phyloP scores from a whole-genome alignment of 2,888 invertebrate species.

The Sphaeridia pumilis region DNA sequence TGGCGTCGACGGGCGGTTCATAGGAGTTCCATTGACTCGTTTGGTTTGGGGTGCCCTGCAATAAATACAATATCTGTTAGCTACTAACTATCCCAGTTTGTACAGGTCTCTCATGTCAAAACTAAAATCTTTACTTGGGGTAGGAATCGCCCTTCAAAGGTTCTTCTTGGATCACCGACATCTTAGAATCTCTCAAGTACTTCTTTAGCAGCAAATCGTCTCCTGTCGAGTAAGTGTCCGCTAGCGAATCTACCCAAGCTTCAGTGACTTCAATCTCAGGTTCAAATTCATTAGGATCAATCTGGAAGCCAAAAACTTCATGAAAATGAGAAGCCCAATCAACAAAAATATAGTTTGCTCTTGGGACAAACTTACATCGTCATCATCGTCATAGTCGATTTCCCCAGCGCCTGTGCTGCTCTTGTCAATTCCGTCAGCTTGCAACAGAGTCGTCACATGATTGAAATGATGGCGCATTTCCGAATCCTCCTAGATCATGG shows the following conservation, averaged over 20 bases:
- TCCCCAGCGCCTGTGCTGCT: conserved; percentile 25
- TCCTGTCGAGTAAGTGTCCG: conserved; percentile 18
- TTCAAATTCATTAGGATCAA: conserved; percentile 31
- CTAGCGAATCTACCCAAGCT: conserved; percentile 24
- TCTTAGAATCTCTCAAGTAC: conserved; percentile 18
- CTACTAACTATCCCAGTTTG: no score
- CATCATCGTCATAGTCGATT: conserved; percentile 32
- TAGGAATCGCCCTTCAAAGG: no score
- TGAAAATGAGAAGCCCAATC: neutral
- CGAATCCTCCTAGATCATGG: conserved; percentile 16
- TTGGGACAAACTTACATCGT: conserved; percentile 28
- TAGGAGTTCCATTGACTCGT: no score
- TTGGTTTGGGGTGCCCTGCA: no score
- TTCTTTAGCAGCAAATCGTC: conserved; percentile 28
- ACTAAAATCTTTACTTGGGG: no score
- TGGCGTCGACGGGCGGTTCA: no score
- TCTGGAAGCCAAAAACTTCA: conserved; percentile 9
- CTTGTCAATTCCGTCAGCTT: conserved; percentile 21
- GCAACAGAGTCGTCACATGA: conserved; percentile 24
- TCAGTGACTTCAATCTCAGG: conserved; percentile 30
- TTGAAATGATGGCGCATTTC: conserved; percentile 28
- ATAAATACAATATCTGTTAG: no score
- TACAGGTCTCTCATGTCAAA: no score
- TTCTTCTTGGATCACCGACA: no score
- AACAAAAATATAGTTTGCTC: no score